Evolutionary conservation across 2,797 vertebrate genomes (phyloP).

Genomic region (Potorous gilbertii): DNA sequence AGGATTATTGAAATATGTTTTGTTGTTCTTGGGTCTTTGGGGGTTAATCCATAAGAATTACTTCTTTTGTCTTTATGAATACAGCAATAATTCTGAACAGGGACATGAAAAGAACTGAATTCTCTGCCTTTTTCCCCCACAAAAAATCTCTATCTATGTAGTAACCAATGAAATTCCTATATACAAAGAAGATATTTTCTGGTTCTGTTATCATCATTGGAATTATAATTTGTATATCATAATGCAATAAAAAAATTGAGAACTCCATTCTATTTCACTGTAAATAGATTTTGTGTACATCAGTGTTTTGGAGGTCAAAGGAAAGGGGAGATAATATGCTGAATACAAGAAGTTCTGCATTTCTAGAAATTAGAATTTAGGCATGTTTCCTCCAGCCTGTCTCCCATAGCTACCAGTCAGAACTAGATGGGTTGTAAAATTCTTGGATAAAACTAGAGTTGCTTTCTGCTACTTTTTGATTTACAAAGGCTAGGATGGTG

Average conservation of each 20-base stretch:
- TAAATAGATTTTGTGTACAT: constrained; percentile 8
- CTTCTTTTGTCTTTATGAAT: not conserved
- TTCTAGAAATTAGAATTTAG: not conserved
- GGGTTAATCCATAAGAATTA: not conserved
- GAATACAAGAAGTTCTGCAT: not conserved
- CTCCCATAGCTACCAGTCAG: not conserved
- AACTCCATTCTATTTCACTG: not conserved
- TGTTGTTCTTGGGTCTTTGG: not conserved
- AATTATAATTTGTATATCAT: not conserved
- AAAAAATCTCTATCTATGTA: not conserved
- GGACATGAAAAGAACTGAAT: not conserved
- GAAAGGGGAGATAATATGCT: not conserved
- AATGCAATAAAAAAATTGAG: not conserved
- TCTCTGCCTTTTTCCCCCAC: constrained; percentile 20
- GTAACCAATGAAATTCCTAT: constrained; percentile 9
- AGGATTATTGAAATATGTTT: not conserved
- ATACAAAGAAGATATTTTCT: not conserved
- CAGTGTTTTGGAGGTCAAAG: not conserved
- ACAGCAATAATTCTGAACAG: not conserved
- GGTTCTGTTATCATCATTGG: not conserved
- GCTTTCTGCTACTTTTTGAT: not conserved
- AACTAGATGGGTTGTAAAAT: not conserved
- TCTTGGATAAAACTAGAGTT: not conserved
- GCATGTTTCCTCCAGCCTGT: not conserved
- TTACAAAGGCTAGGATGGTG: not conserved